phyloP scores from a whole-genome alignment of 2,888 invertebrate species.

The Dicycla oo region DNA sequence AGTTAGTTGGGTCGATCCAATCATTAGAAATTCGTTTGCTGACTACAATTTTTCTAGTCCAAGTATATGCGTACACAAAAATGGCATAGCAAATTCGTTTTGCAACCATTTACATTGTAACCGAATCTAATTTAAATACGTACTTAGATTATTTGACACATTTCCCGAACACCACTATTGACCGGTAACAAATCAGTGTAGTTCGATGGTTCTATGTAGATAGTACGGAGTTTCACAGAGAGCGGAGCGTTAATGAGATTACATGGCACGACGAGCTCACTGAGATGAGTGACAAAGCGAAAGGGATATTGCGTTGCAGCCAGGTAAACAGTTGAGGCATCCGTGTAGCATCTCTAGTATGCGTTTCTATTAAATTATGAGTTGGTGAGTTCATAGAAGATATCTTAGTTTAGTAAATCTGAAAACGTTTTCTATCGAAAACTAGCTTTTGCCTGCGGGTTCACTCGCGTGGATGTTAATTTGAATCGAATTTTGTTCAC shows the following conservation, averaged over 20 bases:
- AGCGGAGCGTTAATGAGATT: constrained; percentile 46
- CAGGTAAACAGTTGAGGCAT: constrained; percentile 33
- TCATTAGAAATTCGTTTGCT: not conserved
- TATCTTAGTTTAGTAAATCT: no score
- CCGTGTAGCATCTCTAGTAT: constrained; percentile 3
- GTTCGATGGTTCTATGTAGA: constrained; percentile 26
- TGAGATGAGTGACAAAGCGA: constrained; percentile 42
- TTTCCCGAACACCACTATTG: not conserved
- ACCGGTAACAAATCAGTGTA: constrained; percentile 16
- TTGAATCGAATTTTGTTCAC: no score
- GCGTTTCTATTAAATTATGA: constrained; percentile 3
- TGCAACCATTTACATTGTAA: not conserved
- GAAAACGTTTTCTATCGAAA: no score
- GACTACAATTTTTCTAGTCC: not conserved
- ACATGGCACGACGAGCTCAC: constrained; percentile 29
- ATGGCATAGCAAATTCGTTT: not conserved
- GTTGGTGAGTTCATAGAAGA: not conserved
- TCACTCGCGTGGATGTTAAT: no score
- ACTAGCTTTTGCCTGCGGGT: no score
- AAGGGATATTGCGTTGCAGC: constrained; percentile 46
- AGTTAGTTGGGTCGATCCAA: not conserved
- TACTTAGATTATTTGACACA: not conserved
- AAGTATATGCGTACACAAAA: not conserved
- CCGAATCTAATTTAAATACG: not conserved
- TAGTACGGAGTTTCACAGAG: constrained; percentile 12